Evolutionary conservation across 2,888 invertebrate species (phyloP), one percentile per base, ranked within the genome.

Genomic region (Pandemis cinnamomeana): DNA sequence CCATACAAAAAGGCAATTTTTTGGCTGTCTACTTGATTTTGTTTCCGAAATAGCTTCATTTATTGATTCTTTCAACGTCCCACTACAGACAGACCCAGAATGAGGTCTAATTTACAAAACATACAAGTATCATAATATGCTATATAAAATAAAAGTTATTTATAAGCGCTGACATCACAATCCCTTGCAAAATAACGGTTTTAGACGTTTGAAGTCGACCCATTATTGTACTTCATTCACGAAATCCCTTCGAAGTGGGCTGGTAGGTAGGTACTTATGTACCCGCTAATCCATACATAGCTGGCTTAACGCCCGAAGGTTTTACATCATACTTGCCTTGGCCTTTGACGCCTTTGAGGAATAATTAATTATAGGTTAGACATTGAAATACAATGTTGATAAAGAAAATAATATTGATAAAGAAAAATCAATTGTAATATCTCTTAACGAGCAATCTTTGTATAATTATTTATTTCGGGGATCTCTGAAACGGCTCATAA

Each of bases 161-260:
- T 58, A 58, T 27, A 76, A 78, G 70, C 71, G 76, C 71, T 81
- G 72, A 74, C 75, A 78, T 77, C 78, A 81, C 80, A 80, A 79
- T 78, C 76, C 74, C 74, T 71, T 68, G 62, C 71, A 46, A 67
- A 78, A 77, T 75, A 80, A 71, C 77, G 74, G 73, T 72, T 72
- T 76, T 78, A 70, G 77, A 73, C 76, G 79, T 83, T 83, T 82
- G 79, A 82, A 79, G 79, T 80, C 77, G 72, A 76, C 76, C 77
- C 79, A 79, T 81, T 78, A 78, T 79, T 79, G 78, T 53, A 61
- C 61, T 77, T 78, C 77, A 77, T 77, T 79, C 79, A 78, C 72
- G 79, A 81, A 81, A 80, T 78, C 76, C 71, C 76, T 71, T 68
- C 77, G 76, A 78, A 80, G 75, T 71, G 71, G 60, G 73, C 71